These are phyloP conservation scores for Macropus fuliginosus DNA, from an alignment of 2,797 vertebrate species.

Conservation along the genomic window DNA sequence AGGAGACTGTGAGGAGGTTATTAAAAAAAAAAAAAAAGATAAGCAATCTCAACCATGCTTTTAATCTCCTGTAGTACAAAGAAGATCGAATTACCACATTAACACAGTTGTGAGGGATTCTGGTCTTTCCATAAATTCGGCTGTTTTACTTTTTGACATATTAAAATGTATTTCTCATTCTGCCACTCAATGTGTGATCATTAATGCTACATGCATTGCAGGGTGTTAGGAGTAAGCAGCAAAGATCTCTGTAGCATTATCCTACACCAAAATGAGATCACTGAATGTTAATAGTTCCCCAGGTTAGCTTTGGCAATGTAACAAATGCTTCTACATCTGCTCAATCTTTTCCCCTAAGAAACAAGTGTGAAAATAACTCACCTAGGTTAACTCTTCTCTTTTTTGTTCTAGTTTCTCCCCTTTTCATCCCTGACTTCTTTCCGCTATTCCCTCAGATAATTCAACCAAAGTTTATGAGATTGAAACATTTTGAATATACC, in stretches of 20 bases:
- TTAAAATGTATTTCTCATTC: conserved; percentile 1
- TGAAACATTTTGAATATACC: background rate
- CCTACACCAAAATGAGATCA: conserved; percentile 37
- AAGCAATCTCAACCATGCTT: conserved; percentile 20
- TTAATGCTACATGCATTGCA: background rate
- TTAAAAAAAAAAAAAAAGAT: conserved; percentile 55
- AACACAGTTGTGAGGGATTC: background rate
- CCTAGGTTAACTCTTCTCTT: conserved; percentile 14
- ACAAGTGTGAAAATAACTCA: conserved; percentile 24
- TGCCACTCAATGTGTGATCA: conserved; percentile 12
- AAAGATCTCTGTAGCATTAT: conserved; percentile 31
- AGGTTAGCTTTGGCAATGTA: conserved; percentile 52
- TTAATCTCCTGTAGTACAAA: conserved; percentile 52
- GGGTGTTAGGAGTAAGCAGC: conserved; percentile 26
- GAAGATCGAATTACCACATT: conserved; percentile 37
- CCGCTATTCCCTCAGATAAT: background rate
- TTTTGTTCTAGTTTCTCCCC: conserved; percentile 29
- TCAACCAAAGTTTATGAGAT: conserved; percentile 11
- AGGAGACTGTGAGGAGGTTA: background rate
- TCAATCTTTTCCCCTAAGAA: conserved; percentile 37
- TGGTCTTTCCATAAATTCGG: conserved; percentile 25
- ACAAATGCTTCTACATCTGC: background rate
- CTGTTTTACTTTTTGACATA: conserved; percentile 51
- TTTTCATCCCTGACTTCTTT: background rate
- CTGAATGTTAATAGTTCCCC: conserved; percentile 55